Evolutionary conservation across 2,797 vertebrate species (phyloP).

Genomic region (Rhadinocentrus ornatus): DNA sequence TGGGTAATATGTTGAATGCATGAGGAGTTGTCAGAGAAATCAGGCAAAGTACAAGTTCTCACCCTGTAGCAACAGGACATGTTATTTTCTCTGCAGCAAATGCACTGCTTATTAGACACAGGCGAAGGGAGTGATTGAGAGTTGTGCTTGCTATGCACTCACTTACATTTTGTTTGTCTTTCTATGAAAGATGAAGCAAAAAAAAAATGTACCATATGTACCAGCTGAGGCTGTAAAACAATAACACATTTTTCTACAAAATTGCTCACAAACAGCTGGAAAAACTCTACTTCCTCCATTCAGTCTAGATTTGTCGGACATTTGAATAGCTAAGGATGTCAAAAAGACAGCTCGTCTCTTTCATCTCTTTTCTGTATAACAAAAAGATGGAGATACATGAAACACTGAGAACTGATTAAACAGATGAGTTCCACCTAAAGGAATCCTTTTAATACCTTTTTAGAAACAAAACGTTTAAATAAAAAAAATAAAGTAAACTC

Average conservation of each 20-base stretch:
- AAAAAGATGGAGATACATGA: background rate
- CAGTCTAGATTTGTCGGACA: slow-evolving; percentile 45
- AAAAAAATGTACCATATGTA: slow-evolving; percentile 48
- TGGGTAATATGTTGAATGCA: slow-evolving; percentile 48
- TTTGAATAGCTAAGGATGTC: slow-evolving; percentile 54
- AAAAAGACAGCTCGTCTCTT: slow-evolving; percentile 55
- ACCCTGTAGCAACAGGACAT: slow-evolving; percentile 31
- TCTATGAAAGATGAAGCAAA: slow-evolving; percentile 54
- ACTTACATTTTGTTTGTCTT: slow-evolving; percentile 45
- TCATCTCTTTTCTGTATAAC: slow-evolving; percentile 32
- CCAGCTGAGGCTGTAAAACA: slow-evolving; percentile 60
- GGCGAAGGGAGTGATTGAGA: slow-evolving; percentile 33
- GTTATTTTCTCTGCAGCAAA: slow-evolving; percentile 10
- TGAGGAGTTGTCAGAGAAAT: slow-evolving; percentile 55
- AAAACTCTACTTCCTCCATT: slow-evolving; percentile 59
- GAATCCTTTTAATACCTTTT: background rate
- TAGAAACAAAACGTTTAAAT: background rate
- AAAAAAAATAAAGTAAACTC: background rate
- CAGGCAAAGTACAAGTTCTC: slow-evolving; percentile 42
- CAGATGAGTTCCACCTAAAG: background rate
- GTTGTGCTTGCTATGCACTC: slow-evolving; percentile 22
- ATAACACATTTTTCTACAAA: slow-evolving; percentile 68
- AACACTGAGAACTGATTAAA: slow-evolving; percentile 1
- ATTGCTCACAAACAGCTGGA: slow-evolving; percentile 75
- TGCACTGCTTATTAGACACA: slow-evolving; percentile 13